A percentile compares a stretch with the other conserved stretches of the same genome.
phyloP scores from a whole-genome alignment of 1,140 invertebrate genomes.

The Oreohelix idahoensis region DNA sequence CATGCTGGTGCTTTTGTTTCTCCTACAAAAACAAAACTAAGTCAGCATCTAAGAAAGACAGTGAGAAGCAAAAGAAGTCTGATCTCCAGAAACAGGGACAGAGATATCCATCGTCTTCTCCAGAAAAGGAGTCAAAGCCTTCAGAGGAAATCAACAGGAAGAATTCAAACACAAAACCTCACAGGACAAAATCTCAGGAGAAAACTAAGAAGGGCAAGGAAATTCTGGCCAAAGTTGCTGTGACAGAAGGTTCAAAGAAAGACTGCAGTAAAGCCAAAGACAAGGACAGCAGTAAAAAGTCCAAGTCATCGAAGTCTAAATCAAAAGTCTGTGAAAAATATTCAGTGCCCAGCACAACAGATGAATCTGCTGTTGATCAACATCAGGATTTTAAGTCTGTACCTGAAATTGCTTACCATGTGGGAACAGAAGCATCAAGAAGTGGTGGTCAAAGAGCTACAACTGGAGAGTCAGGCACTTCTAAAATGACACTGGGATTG shows the following conservation, averaged over 20 bases:
- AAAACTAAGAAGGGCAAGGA: slow-evolving; percentile 27
- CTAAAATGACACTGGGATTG: not conserved
- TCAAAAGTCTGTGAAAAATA: not conserved
- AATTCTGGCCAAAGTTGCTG: not conserved
- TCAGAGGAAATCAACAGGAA: not conserved
- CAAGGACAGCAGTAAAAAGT: slow-evolving; percentile 1
- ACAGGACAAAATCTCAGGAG: slow-evolving; percentile 31
- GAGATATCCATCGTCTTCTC: not conserved
- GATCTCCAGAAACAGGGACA: not conserved
- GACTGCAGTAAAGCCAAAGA: not conserved
- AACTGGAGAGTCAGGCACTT: not conserved
- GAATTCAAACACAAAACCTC: slow-evolving; percentile 11
- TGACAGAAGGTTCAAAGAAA: not conserved
- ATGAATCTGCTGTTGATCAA: not conserved
- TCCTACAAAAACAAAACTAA: slow-evolving; percentile 43
- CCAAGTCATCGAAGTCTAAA: not conserved
- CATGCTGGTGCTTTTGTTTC: slow-evolving; percentile 61
- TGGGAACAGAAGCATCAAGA: not conserved
- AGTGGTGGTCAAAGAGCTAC: too few relatives aligned
- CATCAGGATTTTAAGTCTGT: not conserved
- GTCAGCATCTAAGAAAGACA: not conserved
- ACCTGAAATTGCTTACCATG: not conserved
- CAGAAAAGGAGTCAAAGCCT: not conserved
- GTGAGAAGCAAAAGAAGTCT: slow-evolving; percentile 6
- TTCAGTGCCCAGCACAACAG: not conserved